Evolutionary conservation across 2,888 invertebrate species (phyloP), one percentile per base, ranked within the genome.

Genomic region (Drosophila subsilvestris): DNA sequence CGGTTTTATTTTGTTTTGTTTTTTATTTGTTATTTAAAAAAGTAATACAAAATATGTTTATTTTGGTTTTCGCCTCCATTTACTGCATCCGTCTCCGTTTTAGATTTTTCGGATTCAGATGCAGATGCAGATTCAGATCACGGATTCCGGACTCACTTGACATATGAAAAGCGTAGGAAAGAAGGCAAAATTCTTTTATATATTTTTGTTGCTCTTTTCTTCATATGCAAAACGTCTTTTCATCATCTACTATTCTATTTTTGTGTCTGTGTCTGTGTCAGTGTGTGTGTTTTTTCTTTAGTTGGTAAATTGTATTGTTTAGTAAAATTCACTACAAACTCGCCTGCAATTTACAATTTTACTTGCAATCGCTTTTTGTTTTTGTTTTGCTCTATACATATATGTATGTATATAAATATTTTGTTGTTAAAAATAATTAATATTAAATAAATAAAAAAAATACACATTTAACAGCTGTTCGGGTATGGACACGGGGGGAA

Each of bases 11-110:
- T 14, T 61, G 14, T 47, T 29, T 25, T 48, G 5, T 51, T 32
- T 45, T 29, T 25, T 48, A 3, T 51, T 32, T 45, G 42, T 70
- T 67, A 47, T 69, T 78, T 60, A 82, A 79, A 87, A 84, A 79
- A 71, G 43, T 87, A 85, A 85, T 87, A 81, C 73, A 81, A 81
- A 85, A 87, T 82, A 79, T 87, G 67, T 79, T 66, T 6, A 25
- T 59, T 62, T 66, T 79, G 70, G 66, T 66, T 61, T 59, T 61
- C 50, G 37, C 27, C 51, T 45, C 51, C 54, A 18, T 65, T 66
- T 53, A 10, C 59, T 27, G 20, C 50, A 47, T 37, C 37, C n/a
- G 14, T n/a, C 37, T 22, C 22, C 27, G 32, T 20, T 54, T 12
- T 29, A 20, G 10, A 10, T 10, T 47, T 20, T 14, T 47, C 53